Evolutionary conservation across 1,140 invertebrate genomes (phyloP).

Genomic region (Neuroterus valhalla): DNA sequence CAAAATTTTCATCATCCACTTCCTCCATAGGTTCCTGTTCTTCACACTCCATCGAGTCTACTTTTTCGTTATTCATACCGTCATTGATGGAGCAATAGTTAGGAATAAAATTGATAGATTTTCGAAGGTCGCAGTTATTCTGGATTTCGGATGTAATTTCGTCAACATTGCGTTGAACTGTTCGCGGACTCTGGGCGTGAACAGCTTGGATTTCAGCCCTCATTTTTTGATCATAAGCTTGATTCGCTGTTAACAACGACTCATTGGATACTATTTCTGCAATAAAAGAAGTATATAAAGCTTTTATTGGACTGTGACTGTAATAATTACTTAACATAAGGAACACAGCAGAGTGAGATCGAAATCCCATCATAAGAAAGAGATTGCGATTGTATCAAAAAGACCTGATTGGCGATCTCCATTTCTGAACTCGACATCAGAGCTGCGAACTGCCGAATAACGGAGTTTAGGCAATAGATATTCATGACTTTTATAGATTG

Average conservation of each 20-base stretch:
- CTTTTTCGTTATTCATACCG: conserved; percentile 46
- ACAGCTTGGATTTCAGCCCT: conserved; percentile 70
- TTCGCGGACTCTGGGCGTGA: conserved; percentile 72
- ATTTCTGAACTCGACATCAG: too few relatives aligned
- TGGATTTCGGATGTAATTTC: conserved; percentile 72
- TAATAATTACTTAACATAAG: neutral
- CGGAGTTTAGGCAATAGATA: too few relatives aligned
- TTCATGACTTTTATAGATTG: too few relatives aligned
- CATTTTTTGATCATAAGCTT: conserved; percentile 67
- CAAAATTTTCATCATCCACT: conserved; percentile 63
- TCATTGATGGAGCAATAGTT: conserved; percentile 40
- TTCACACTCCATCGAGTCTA: conserved; percentile 66
- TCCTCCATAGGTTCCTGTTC: conserved; percentile 53
- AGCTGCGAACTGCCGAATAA: too few relatives aligned
- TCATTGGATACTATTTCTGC: conserved; percentile 1
- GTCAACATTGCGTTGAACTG: conserved; percentile 72
- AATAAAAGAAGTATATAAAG: neutral
- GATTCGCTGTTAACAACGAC: conserved; percentile 36
- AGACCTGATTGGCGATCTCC: too few relatives aligned
- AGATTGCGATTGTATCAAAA: too few relatives aligned
- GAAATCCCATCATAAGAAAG: too few relatives aligned
- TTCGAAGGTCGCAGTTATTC: conserved; percentile 70
- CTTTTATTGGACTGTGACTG: neutral
- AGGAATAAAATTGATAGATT: conserved; percentile 65
- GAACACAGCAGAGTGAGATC: neutral